Conservation (phyloP, 2,888 invertebrate species). For the Eupithecia insigniata region DNA sequence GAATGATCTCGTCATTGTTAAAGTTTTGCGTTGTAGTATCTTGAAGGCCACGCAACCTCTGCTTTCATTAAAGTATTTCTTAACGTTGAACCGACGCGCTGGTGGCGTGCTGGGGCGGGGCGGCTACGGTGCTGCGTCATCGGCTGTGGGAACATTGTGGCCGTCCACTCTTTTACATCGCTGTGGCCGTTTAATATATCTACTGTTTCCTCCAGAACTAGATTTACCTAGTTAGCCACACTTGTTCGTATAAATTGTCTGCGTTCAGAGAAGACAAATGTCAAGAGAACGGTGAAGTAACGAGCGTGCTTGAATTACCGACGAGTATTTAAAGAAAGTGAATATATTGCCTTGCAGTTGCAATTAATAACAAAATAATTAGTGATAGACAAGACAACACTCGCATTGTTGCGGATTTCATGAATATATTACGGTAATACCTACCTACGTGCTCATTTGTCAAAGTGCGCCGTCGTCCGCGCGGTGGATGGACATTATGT, state of each 20-base stretch:
- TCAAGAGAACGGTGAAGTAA: neutral
- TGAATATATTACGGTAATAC: slow-evolving; percentile 39
- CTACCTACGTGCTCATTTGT: slow-evolving; percentile 24
- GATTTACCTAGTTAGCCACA: neutral
- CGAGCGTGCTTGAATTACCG: neutral
- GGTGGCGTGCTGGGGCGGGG: neutral
- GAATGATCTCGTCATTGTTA: neutral
- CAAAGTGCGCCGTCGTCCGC: neutral
- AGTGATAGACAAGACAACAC: slow-evolving; percentile 3
- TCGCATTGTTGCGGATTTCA: slow-evolving; percentile 33
- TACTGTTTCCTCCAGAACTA: neutral
- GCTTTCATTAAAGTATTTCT: neutral
- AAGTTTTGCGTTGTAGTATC: neutral
- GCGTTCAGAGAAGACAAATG: neutral
- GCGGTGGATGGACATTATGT: no score
- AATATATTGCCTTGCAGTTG: slow-evolving; percentile 24
- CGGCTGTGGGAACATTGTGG: neutral
- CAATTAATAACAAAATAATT: slow-evolving; percentile 28
- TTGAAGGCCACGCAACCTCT: neutral
- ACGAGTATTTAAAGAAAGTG: slow-evolving; percentile 20
- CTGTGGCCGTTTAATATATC: neutral
- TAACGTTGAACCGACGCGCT: neutral
- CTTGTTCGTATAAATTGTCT: neutral
- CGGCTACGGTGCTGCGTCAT: neutral
- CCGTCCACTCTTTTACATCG: neutral